Evolutionary conservation across 2,888 invertebrate species (phyloP).

Genomic region (Andrena camellia): DNA sequence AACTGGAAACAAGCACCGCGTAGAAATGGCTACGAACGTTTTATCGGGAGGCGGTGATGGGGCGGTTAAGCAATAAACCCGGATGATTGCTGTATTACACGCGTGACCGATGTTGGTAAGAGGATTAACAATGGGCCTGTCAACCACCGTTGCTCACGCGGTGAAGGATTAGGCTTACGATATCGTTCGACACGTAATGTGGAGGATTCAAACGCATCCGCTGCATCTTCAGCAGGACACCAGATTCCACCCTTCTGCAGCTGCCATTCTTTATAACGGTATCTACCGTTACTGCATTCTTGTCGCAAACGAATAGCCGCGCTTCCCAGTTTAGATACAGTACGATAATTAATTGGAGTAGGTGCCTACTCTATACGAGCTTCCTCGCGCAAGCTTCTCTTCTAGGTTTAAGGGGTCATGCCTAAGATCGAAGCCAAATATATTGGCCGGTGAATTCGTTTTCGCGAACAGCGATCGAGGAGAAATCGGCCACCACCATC

Average conservation of each 20-base stretch:
- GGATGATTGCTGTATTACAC: constrained; percentile 4
- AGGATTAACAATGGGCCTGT: constrained; percentile 48
- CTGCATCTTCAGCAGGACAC: constrained; percentile 85
- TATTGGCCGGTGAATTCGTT: too few relatives aligned
- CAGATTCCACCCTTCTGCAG: constrained; percentile 85
- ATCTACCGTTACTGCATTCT: constrained; percentile 55
- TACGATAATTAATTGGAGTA: too few relatives aligned
- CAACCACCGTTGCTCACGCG: constrained; percentile 55
- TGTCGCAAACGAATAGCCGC: not conserved
- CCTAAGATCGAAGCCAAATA: too few relatives aligned
- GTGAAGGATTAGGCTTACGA: constrained; percentile 62
- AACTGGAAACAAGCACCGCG: not conserved
- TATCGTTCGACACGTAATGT: constrained; percentile 78
- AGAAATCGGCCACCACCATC: too few relatives aligned
- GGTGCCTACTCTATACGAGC: too few relatives aligned
- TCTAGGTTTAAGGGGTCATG: too few relatives aligned
- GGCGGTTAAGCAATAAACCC: constrained; percentile 5
- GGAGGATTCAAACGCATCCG: constrained; percentile 85
- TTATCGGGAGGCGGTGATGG: not conserved
- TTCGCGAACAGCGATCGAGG: too few relatives aligned
- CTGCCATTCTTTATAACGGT: constrained; percentile 87
- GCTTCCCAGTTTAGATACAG: too few relatives aligned
- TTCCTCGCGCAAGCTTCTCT: too few relatives aligned
- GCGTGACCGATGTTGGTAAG: constrained; percentile 17
- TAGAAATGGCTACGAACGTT: not conserved